Percentiles rank a stretch among this genome's conserved stretches.
These are phyloP conservation scores for Plebejus argus DNA, from an alignment of 2,888 invertebrate genomes.

Conservation along the genomic window DNA sequence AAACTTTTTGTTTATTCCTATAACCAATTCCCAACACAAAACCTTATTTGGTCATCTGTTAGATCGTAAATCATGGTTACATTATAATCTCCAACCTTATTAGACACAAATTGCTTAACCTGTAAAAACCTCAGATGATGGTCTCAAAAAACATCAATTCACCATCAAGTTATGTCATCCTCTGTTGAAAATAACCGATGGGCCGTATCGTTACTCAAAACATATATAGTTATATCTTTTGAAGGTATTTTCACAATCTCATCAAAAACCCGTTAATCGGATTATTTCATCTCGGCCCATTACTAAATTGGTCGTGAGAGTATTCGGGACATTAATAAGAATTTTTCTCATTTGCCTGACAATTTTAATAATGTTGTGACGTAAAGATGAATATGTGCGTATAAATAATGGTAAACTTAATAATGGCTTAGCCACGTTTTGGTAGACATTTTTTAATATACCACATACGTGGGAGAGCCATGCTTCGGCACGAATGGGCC, in stretches of 20 bases:
- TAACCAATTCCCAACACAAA: neutral
- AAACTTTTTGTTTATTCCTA: neutral
- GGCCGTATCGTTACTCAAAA: neutral
- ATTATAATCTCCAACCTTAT: conserved; percentile 19
- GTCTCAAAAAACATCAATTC: conserved; percentile 15
- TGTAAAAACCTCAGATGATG: neutral
- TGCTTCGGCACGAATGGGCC: too few relatives aligned
- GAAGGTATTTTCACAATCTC: conserved; percentile 22
- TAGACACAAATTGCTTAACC: conserved; percentile 16
- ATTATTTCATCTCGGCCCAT: conserved; percentile 21
- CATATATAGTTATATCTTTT: conserved; percentile 16
- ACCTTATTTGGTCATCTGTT: conserved; percentile 4
- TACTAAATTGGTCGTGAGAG: conserved; percentile 21
- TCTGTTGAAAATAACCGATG: conserved; percentile 3
- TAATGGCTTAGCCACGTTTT: neutral
- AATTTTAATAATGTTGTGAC: conserved; percentile 23
- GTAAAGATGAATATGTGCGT: neutral
- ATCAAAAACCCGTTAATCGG: conserved; percentile 27
- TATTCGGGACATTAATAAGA: conserved; percentile 29
- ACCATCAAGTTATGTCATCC: neutral
- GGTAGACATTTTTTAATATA: neutral
- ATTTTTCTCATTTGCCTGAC: conserved; percentile 13
- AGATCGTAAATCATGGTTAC: conserved; percentile 18
- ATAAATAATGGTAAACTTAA: neutral
- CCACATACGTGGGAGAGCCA: too few relatives aligned